These are phyloP conservation scores for Gadus macrocephalus DNA, from an alignment of 2,113 vertebrate genomes.

Conservation along the genomic window DNA sequence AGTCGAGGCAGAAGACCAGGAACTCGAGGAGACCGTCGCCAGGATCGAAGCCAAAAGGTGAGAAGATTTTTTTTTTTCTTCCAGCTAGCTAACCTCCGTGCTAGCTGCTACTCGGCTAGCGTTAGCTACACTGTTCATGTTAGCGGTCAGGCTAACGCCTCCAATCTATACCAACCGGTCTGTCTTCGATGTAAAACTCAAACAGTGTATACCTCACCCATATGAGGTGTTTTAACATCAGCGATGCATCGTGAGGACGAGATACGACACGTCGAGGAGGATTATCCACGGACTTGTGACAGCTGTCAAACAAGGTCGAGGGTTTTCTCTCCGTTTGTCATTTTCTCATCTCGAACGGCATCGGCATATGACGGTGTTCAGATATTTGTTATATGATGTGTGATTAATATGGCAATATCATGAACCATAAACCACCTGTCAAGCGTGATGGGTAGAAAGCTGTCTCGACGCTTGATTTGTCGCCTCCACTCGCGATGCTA, in stretches of 20 bases:
- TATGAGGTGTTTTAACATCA: too few relatives aligned
- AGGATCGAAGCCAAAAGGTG: constrained; percentile 69
- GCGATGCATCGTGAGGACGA: too few relatives aligned
- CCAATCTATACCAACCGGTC: neutral
- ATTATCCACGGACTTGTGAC: constrained; percentile 36
- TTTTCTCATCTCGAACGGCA: constrained; percentile 13
- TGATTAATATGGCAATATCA: neutral
- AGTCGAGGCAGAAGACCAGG: constrained; percentile 42
- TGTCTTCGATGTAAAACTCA: too few relatives aligned
- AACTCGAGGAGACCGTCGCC: constrained; percentile 64
- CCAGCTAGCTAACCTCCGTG: constrained; percentile 35
- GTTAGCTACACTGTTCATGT: constrained; percentile 34
- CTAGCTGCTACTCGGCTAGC: constrained; percentile 57
- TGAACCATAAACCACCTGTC: constrained; percentile 23
- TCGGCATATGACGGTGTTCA: neutral
- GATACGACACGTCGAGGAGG: too few relatives aligned
- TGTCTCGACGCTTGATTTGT: constrained; percentile 37
- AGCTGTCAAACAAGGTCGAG: constrained; percentile 69
- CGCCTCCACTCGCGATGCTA: constrained; percentile 33
- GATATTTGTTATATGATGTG: neutral
- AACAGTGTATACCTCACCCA: too few relatives aligned
- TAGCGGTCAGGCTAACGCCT: constrained; percentile 1
- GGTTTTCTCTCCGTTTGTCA: constrained; percentile 17
- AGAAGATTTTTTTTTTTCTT: constrained; percentile 45
- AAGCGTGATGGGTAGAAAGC: constrained; percentile 22